Conservation (phyloP, 1,140 invertebrate genomes). For the Catajapyx aquilonaris region DNA sequence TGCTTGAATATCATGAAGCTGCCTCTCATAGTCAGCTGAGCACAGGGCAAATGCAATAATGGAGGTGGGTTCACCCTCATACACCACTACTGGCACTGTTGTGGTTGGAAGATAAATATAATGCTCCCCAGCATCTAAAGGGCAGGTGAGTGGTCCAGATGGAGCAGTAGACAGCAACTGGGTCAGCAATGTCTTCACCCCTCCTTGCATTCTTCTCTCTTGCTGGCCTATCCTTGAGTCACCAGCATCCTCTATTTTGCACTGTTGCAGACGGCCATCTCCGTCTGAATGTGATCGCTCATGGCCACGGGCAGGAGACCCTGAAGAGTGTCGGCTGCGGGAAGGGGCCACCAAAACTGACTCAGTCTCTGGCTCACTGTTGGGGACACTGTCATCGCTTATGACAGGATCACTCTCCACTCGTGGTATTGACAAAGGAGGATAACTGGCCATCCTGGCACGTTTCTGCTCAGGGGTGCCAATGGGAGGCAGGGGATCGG, state of each 20-base stretch:
- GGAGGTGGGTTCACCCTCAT: slow-evolving; percentile 69
- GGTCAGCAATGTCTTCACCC: slow-evolving; percentile 45
- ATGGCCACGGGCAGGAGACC: slow-evolving; percentile 12
- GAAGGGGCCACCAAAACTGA: too few relatives aligned
- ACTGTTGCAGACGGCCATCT: too few relatives aligned
- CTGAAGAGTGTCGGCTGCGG: background rate
- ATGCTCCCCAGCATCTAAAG: slow-evolving; percentile 40
- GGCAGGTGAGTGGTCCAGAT: slow-evolving; percentile 21
- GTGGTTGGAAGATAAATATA: slow-evolving; percentile 28
- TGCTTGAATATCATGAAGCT: too few relatives aligned
- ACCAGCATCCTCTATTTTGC: slow-evolving; percentile 5
- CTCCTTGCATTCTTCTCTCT: slow-evolving; percentile 15
- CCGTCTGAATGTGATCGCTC: slow-evolving; percentile 17
- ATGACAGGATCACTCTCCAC: too few relatives aligned
- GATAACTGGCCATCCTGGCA: too few relatives aligned
- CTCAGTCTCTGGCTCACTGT: too few relatives aligned
- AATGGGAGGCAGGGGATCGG: too few relatives aligned
- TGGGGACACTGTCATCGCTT: too few relatives aligned
- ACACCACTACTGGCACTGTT: slow-evolving; percentile 49
- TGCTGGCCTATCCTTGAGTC: slow-evolving; percentile 8
- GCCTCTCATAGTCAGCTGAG: slow-evolving; percentile 43
- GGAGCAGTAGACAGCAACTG: slow-evolving; percentile 34
- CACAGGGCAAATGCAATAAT: slow-evolving; percentile 69
- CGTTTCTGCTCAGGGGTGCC: too few relatives aligned
- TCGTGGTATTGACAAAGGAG: too few relatives aligned